phyloP scores from a whole-genome alignment of 2,888 invertebrate species.

The Agrilus cyanescens region DNA sequence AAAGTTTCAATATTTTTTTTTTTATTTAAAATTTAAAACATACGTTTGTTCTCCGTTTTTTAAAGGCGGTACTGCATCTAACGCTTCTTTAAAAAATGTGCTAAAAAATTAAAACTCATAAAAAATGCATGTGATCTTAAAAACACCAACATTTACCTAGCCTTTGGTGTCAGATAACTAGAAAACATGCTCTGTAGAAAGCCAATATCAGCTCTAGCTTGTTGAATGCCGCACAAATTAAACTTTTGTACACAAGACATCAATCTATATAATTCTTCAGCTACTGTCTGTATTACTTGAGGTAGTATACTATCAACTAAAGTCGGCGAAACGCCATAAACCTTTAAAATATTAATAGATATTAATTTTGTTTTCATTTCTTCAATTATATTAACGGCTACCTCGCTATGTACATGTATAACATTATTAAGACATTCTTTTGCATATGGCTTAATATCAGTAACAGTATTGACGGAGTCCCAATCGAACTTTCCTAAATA shows the following conservation, averaged over 20 bases:
- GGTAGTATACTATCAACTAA: slow-evolving; percentile 61
- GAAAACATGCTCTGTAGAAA: slow-evolving; percentile 54
- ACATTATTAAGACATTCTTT: slow-evolving; percentile 79
- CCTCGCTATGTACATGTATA: slow-evolving; percentile 66
- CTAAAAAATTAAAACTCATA: slow-evolving; percentile 34
- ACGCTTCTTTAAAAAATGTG: slow-evolving; percentile 69
- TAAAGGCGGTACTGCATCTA: slow-evolving; percentile 62
- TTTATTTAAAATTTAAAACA: slow-evolving; percentile 6
- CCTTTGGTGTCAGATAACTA: slow-evolving; percentile 51
- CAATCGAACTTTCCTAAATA: slow-evolving; percentile 82
- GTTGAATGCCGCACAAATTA: slow-evolving; percentile 57
- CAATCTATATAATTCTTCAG: slow-evolving; percentile 82
- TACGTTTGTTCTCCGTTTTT: slow-evolving; percentile 37
- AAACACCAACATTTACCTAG: slow-evolving; percentile 40
- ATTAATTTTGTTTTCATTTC: neutral
- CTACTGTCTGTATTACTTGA: slow-evolving; percentile 80
- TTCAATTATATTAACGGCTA: slow-evolving; percentile 23
- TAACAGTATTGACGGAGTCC: slow-evolving; percentile 62
- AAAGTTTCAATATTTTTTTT: slow-evolving; percentile 14
- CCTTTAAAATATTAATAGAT: slow-evolving; percentile 37
- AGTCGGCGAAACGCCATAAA: slow-evolving; percentile 65
- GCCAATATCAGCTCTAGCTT: slow-evolving; percentile 67
- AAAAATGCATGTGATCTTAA: neutral
- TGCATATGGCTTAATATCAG: slow-evolving; percentile 75
- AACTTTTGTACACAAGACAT: slow-evolving; percentile 67